Evolutionary conservation across 2,797 vertebrate species (phyloP), one percentile per base, ranked within the genome.

Genomic region (Artibeus lituratus): DNA sequence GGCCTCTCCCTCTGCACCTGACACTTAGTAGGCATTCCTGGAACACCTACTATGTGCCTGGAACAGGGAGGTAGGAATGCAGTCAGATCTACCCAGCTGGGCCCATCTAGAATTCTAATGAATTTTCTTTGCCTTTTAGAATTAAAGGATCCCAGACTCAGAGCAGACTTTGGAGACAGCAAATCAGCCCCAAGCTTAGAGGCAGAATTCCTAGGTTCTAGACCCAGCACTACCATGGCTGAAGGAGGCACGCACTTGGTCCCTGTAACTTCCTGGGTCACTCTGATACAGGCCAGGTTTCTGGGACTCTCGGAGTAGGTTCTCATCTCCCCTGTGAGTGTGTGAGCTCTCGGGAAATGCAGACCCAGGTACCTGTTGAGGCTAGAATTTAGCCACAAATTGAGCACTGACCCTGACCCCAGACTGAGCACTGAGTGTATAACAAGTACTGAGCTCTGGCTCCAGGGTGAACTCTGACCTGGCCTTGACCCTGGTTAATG

Each of bases 61-160:
- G 49, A 37, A 57, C n/a, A 12, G 24, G 24, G 35, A 42, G 8
- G 24, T 39, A n/a, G 67, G 51, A 92, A 65, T 29, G 24, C 9
- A 67, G 65, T 51, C n/a, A 90, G 37, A 90, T 51, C 67, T 26
- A 73, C 16, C n/a, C 9, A 82, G 73, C 4, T 67, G 42, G n/a
- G 81, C 5, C 65, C 39, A 91, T 80, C 49, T 69, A 51, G 53
- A 95, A 59, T 29, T 91, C 70, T 87, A 59, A 77, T 37, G 32
- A 42, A 67, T 90, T 74, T 92, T 55, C 47, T 91, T 88, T 95
- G 83, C 65, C 29, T 87, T 73, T 74, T 69, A 94, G 44, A 80
- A 81, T 3, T 24, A 57, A 96, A 96, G 73, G 47, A 80, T 80
- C 44, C 69, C 53, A 95, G 87, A 77, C 14, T 78, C 73, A 82